Base-by-base conservation (phyloP, 2,797 vertebrate species). In the Gouania willdenowi region DNA sequence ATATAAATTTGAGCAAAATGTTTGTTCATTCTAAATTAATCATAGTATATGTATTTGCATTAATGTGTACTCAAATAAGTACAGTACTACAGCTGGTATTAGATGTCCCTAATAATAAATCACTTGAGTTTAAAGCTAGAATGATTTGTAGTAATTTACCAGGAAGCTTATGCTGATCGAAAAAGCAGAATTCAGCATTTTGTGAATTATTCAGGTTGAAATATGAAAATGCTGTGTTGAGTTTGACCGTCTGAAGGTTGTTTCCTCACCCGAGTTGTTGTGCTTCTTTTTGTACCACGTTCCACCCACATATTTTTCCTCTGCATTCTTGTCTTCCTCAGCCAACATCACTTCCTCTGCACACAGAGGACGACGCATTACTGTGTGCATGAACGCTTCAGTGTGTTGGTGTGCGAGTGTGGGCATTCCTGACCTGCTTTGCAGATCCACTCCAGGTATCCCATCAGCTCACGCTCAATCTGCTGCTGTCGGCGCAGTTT, bases 271-370 rank as follows among this genome's bases (percentile, higher is more conserved):
- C 55, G 87, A 81, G 64, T 84, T 86, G 51, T 51, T 85, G 53
- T 81, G 73, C 78, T 80, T 87, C 66, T 66, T 49, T 8, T 87
- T 87, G 65, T 82, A 83, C 77, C 43, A 94, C 26, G 85, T 91
- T 83, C 92, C 91, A 57, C 98, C 95, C 83, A 94, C 88, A 29
- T 92, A 96, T 47, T 95, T 97, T 64, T 94, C 94, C 54, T 92
- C 95, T 0, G 95, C 95, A 0, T 96, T 91, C 77, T 91, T 93
- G 82, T 98, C 95, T 62, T 98, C 95, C 52, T 98, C 95, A 0
- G 95, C 95, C 76, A 98, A 82, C 94, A 98, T 97, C 37, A 98
- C 95, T 71, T 97, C 94, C 89, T 97, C 94, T 91, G 79, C 80
- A 71, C 35, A 65, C 8, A 59, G 32, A 51, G 2, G 40, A 23